phyloP scores from a whole-genome alignment of 2,797 vertebrate genomes.

The Phoebastria nigripes region DNA sequence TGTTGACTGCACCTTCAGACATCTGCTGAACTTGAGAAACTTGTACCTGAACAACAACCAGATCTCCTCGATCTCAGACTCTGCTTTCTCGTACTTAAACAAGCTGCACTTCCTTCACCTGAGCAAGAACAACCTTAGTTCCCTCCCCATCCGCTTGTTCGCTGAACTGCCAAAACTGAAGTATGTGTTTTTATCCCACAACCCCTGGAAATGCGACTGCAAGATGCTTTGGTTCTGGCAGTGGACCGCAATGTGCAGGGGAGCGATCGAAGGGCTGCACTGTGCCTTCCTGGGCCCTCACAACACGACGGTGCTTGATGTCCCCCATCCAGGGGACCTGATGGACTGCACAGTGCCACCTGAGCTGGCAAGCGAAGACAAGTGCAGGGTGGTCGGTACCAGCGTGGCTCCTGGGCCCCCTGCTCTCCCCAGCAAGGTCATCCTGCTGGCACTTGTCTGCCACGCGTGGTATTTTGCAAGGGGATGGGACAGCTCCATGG shows the following conservation, averaged over 20 bases:
- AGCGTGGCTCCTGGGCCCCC: not conserved
- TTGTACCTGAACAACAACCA: slow-evolving; percentile 71
- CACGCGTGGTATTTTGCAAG: not conserved
- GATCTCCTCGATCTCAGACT: slow-evolving; percentile 16
- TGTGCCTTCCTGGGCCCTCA: not conserved
- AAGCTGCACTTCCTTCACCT: slow-evolving; percentile 65
- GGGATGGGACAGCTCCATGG: not conserved
- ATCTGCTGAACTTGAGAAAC: slow-evolving; percentile 51
- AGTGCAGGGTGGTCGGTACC: not conserved
- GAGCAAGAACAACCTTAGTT: slow-evolving; percentile 64
- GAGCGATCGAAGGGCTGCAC: slow-evolving; percentile 7
- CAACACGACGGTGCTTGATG: accelerated
- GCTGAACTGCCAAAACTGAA: slow-evolving; percentile 18
- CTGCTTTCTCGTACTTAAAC: slow-evolving; percentile 39
- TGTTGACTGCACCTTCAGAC: slow-evolving; percentile 52
- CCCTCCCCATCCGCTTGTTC: not conserved
- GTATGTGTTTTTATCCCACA: slow-evolving; percentile 44
- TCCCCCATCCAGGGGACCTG: not conserved
- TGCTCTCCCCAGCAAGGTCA: not conserved
- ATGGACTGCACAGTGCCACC: not conserved
- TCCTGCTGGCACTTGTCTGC: not conserved
- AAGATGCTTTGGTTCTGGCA: slow-evolving; percentile 40
- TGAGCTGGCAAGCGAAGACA: not conserved
- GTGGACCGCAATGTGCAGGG: not conserved
- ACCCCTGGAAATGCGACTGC: slow-evolving; percentile 64